Base-by-base conservation (phyloP, 2,113 vertebrate genomes). In the Elanus axillaris region DNA sequence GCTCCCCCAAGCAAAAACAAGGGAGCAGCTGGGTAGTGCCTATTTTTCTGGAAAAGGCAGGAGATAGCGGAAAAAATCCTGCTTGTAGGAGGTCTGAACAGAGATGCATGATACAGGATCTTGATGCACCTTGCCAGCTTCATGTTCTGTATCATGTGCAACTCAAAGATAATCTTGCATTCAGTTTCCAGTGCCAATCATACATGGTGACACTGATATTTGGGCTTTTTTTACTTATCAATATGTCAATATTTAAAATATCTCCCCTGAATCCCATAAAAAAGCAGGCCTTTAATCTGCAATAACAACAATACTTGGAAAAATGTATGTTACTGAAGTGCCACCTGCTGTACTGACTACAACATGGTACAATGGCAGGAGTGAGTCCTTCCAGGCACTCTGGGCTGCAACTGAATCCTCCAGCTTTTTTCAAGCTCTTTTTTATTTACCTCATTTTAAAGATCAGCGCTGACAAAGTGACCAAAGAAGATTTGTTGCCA, bases 311-410 rank as follows among this genome's bases (percentile, higher is more conserved):
- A 62, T 6, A 62, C 63, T 77, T 64, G 55, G 47, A 72, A 31
- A 71, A 88, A 69, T 92, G 3, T 8, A 9, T 45, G 95, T 96
- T 86, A 47, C 97, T 86, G 42, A 86, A 94, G 94, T 97, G 98
- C 98, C 98, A 98, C 90, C 98, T 98, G 95, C 97, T 97, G 98
- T 60, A 63, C 19, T 3, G 50, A 2, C 23, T 13, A 55, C 25
- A 53, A 8, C 10, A 60, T 3, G 82, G 29, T 29, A 83, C 19
- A 40, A 2, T 0, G 26, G 58, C 34, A 13, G 23, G 3, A 12
- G 16, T 0, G 27, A 19, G 4, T 36, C 42, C 67, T 48, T 1
- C 40, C 91, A 9, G 10, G 64, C 78, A 25, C 87, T 50, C 47
- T 15, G 31, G 31, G n/a, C 63, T 93, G 36, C 52, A 43, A 5